A percentile compares a stretch with the other conserved stretches of the same genome.
Conservation (phyloP, 2,113 vertebrate genomes). For the Pogona vitticeps region DNA sequence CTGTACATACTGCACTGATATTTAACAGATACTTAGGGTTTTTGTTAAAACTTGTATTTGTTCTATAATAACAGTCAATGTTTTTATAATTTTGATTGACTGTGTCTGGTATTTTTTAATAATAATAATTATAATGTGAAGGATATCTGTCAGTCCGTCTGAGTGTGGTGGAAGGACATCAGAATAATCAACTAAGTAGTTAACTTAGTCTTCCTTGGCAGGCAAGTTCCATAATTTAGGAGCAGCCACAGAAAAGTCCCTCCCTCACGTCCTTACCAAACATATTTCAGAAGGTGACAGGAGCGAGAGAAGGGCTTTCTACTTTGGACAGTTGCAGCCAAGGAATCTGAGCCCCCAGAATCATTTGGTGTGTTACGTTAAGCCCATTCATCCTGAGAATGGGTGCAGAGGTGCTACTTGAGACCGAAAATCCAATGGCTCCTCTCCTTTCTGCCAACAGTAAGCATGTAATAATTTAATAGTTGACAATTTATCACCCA, state of each 20-base stretch:
- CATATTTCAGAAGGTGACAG: too few relatives aligned
- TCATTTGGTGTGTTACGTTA: neutral
- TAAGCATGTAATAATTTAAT: neutral
- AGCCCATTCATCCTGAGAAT: neutral
- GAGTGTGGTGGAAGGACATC: neutral
- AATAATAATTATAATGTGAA: too few relatives aligned
- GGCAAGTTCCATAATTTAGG: neutral
- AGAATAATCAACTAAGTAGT: too few relatives aligned
- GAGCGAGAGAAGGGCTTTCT: neutral
- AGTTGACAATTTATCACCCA: neutral
- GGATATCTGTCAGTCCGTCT: too few relatives aligned
- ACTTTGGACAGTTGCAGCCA: neutral
- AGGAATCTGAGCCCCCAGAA: neutral
- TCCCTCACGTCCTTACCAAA: too few relatives aligned
- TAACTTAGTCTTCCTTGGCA: neutral
- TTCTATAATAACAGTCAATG: too few relatives aligned
- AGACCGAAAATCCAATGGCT: neutral
- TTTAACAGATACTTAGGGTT: too few relatives aligned
- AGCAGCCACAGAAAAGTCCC: too few relatives aligned
- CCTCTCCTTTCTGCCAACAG: neutral
- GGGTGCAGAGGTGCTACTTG: neutral
- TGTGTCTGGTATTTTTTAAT: too few relatives aligned
- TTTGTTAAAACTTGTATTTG: too few relatives aligned
- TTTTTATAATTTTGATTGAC: too few relatives aligned
- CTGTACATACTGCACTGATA: too few relatives aligned